Evolutionary conservation across 2,888 invertebrate species (phyloP).

Genomic region (Sussaba pulchella): DNA sequence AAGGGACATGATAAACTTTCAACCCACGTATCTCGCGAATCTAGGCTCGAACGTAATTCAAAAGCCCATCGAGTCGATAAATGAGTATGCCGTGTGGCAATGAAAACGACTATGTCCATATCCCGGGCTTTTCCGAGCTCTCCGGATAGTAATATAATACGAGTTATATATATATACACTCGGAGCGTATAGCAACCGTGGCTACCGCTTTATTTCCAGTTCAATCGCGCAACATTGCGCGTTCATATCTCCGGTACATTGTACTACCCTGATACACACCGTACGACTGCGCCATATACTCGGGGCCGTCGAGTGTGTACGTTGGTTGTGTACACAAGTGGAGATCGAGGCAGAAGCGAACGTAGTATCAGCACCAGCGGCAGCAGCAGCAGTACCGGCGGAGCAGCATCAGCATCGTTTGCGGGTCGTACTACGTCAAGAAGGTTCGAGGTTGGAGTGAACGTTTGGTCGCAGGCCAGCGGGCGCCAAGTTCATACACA

Average conservation of each 20-base stretch:
- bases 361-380: conserved; percentile 4
- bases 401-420: no score
- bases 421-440: conserved; percentile 24
- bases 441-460: conserved; percentile 42
- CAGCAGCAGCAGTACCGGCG: background rate
- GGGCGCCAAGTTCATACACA: conserved; percentile 1
- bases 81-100: background rate
- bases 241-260: conserved; percentile 13
- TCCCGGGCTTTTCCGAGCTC: conserved; percentile 13
- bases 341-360: background rate
- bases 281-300: conserved; percentile 4
- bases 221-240: conserved; percentile 44
- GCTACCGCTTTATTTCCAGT: conserved; percentile 53
- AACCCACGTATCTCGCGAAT: conserved; percentile 45
- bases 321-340: conserved; percentile 32
- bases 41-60: conserved; percentile 45
- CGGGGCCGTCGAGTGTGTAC: conserved; percentile 15
- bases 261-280: background rate
- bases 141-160: conserved; percentile 33
- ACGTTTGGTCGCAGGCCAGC: conserved; percentile 18
- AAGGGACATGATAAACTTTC: background rate
- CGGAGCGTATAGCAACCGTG: conserved; percentile 22
- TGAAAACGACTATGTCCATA: background rate
- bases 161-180: background rate
- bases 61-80: conserved; percentile 45